Evolutionary conservation across 2,797 vertebrate genomes (phyloP), one percentile per base, ranked within the genome.

Genomic region (Pitangus sulphuratus): DNA sequence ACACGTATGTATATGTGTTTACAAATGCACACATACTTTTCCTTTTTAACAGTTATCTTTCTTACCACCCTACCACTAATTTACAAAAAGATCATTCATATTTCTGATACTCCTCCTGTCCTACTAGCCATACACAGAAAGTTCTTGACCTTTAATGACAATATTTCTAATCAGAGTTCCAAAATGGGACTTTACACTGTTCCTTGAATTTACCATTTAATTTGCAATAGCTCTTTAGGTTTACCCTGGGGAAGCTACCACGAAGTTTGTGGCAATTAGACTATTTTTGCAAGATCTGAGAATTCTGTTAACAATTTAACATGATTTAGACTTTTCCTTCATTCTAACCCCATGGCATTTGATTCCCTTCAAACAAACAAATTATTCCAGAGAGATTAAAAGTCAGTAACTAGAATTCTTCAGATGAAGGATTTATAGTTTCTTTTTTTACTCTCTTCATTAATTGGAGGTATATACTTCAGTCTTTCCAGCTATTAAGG

Each of bases 391-490:
- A 82, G 25, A 77, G 15, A 61, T 48, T 68, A 66, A 70, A 83
- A 79, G 19, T 18, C 37, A 80, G 44, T 42, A 92, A 91, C 76
- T 60, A 87, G 39, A 93, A 70, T 37, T 5, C 26, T 84, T 94
- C 57, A 79, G 58, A 64, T 51, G n/a, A 84, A 90, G 58, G 14
- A 76, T 35, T 39, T 26, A 61, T 8, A 64, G 39, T 44, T 84
- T 82, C 18, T 37, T 31, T 69, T 21, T 45, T 45, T 45, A 13
- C n/a, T 72, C 40, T 77, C n/a, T 15, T 64, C 9, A 50, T 74
- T 78, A 76, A 76, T 25, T 90, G 47, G 17, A 65, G 19, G 14
- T 21, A 51, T 21, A 13, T n/a, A 93, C 16, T 60, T 85, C 53
- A 92, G 61, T 22, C 51, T 76, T 86, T 76, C 13, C 40, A 88